phyloP scores from a whole-genome alignment of 1,140 invertebrate species.

The Dermatophagoides farinae region DNA sequence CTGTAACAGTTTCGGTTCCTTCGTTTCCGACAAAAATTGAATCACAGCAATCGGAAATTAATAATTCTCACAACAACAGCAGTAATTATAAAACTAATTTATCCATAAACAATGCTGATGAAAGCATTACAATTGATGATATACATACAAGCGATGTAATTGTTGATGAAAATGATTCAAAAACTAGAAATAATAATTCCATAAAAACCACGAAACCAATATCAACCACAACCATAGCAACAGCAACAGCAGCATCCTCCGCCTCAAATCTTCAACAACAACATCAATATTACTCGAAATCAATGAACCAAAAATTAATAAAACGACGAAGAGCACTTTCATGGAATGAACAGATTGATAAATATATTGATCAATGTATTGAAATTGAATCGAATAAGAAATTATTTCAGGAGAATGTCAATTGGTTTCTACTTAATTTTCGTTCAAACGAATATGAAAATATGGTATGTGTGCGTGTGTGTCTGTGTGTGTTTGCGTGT shows the following conservation, averaged over 20 bases:
- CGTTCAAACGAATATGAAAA: conserved; percentile 46
- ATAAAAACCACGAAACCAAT: no score
- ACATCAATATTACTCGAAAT: not conserved
- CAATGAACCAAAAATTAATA: not conserved
- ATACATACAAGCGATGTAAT: no score
- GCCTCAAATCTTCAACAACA: not conserved
- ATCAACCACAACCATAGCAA: not conserved
- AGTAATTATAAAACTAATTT: no score
- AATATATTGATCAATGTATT: conserved; percentile 66
- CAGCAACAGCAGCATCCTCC: not conserved
- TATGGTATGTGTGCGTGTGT: conserved; percentile 37
- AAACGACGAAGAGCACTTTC: conserved; percentile 10
- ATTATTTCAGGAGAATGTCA: conserved; percentile 67
- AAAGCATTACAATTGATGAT: no score
- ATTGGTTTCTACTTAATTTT: conserved; percentile 63
- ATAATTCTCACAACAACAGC: no score
- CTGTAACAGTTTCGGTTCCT: no score
- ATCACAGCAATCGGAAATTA: no score
- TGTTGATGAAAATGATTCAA: not conserved
- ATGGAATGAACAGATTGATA: conserved; percentile 47
- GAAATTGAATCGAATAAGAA: conserved; percentile 79
- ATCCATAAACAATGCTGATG: no score
- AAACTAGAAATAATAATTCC: not conserved
- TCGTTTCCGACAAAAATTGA: no score
- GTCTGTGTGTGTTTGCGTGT: no score